Evolutionary conservation across 2,113 vertebrate species (phyloP).

Genomic region (Sardina pilchardus): DNA sequence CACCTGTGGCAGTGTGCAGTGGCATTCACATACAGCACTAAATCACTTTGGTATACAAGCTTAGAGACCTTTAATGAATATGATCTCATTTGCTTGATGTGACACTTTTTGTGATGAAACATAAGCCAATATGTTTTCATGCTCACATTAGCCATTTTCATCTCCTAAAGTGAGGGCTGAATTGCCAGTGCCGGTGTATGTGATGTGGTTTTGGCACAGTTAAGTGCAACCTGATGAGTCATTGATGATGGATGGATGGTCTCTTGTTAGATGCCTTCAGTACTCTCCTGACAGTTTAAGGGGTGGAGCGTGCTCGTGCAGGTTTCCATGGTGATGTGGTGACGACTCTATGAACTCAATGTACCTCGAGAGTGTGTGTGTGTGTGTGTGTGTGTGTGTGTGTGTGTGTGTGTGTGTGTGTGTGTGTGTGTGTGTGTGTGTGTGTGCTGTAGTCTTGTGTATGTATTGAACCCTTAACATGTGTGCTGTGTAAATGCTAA

Average conservation of each 20-base stretch:
- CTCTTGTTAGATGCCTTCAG: background rate
- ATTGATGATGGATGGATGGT: background rate
- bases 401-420: constrained; percentile 13
- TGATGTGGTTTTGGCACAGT: background rate
- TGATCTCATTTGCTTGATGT: background rate
- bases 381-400: no score
- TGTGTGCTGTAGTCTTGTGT: no score
- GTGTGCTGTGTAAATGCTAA: background rate
- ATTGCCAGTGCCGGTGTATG: background rate
- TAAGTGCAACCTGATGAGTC: background rate
- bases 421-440: constrained; percentile 16
- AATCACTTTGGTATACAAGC: background rate
- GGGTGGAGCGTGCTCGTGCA: background rate
- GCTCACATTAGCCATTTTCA: background rate
- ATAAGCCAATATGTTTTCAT: background rate
- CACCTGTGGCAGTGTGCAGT: background rate
- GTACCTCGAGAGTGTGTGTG: background rate
- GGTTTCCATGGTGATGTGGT: constrained; percentile 15
- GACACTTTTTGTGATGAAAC: background rate
- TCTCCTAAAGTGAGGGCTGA: background rate
- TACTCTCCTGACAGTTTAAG: background rate
- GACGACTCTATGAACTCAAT: background rate
- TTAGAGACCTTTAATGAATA: background rate
- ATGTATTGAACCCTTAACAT: background rate
- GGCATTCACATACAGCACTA: background rate